Percentiles rank a stretch among this genome's conserved stretches.
Evolutionary conservation across 2,888 invertebrate species (phyloP).

Genomic region (Blastobasis lacticolella): DNA sequence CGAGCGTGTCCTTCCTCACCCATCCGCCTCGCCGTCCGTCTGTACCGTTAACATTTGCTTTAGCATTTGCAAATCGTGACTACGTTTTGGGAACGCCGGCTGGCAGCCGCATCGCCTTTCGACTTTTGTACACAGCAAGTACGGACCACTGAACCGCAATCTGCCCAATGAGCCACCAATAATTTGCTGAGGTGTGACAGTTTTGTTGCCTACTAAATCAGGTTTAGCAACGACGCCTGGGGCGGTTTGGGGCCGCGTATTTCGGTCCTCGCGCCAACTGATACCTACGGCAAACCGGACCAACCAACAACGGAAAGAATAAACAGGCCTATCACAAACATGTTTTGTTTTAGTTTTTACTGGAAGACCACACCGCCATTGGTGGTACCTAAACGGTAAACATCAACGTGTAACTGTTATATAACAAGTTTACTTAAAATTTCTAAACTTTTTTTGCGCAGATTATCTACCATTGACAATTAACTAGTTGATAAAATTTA

Average conservation of each 20-base stretch:
- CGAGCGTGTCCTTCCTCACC: conserved; percentile 24
- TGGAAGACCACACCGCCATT: too few relatives aligned
- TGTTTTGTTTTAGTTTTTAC: too few relatives aligned
- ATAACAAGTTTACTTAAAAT: too few relatives aligned
- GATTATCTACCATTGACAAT: neutral
- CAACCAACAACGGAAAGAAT: neutral
- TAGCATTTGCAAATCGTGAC: conserved; percentile 44
- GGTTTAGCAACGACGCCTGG: neutral
- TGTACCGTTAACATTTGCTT: conserved; percentile 35
- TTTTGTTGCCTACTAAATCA: too few relatives aligned
- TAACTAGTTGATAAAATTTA: neutral
- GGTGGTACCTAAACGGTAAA: too few relatives aligned
- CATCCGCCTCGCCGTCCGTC: conserved; percentile 22
- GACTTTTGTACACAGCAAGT: too few relatives aligned
- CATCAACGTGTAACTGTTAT: too few relatives aligned
- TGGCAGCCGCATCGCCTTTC: neutral
- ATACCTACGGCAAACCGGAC: neutral
- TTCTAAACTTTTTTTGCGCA: too few relatives aligned
- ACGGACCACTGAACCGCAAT: too few relatives aligned
- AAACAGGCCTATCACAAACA: too few relatives aligned
- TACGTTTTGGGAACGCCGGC: conserved; percentile 11
- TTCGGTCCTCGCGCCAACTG: neutral
- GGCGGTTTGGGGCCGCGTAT: neutral
- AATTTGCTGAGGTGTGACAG: too few relatives aligned
- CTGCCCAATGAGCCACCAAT: too few relatives aligned